phyloP scores from a whole-genome alignment of 2,888 invertebrate species.

The Trichopoda pennipes region DNA sequence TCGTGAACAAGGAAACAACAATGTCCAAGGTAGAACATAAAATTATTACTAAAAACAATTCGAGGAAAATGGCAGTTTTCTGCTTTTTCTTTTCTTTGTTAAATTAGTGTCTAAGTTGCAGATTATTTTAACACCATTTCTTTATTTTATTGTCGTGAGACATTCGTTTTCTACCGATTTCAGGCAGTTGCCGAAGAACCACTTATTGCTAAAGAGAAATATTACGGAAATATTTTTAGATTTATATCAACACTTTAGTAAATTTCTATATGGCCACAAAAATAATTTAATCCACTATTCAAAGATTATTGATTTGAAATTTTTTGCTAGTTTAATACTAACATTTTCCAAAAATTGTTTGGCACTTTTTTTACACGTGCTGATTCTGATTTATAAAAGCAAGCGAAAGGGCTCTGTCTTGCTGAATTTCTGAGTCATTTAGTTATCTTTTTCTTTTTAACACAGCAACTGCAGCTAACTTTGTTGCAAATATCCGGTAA shows the following conservation, averaged over 20 bases:
- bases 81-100: neutral
- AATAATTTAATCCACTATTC: constrained; percentile 58
- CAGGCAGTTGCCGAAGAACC: constrained; percentile 50
- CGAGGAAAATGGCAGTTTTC: neutral
- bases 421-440: constrained; percentile 78
- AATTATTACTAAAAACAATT: neutral
- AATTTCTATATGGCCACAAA: constrained; percentile 56
- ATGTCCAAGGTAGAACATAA: constrained; percentile 1
- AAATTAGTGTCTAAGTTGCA: neutral
- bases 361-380: constrained; percentile 82
- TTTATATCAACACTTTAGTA: constrained; percentile 67
- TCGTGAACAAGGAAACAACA: constrained; percentile 2
- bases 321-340: constrained; percentile 75
- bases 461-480: constrained; percentile 55
- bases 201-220: constrained; percentile 6
- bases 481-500: constrained; percentile 39
- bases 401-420: constrained; percentile 81
- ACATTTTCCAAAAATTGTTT: constrained; percentile 81
- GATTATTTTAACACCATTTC: constrained; percentile 2
- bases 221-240: constrained; percentile 46
- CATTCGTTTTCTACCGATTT: constrained; percentile 71
- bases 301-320: constrained; percentile 54
- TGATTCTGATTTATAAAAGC: constrained; percentile 81
- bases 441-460: constrained; percentile 53
- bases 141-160: constrained; percentile 64